These are phyloP conservation scores for Sarcophaga subvicina DNA, from an alignment of 2,888 invertebrate species.

Conservation along the genomic window DNA sequence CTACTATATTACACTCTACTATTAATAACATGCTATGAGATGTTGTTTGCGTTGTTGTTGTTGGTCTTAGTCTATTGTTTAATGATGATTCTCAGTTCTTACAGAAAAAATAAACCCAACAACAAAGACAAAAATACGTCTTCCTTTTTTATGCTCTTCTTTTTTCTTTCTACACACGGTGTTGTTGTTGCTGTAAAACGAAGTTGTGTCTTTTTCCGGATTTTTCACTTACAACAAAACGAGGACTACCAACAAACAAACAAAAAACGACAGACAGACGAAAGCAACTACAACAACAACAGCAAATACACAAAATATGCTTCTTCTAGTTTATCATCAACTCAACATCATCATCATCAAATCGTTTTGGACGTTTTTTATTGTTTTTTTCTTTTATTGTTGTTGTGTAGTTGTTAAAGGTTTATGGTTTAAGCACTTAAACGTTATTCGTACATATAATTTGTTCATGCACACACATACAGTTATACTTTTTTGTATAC, in stretches of 20 bases:
- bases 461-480: background rate
- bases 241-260: slow-evolving; percentile 51
- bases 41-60: slow-evolving; percentile 11
- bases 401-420: slow-evolving; percentile 54
- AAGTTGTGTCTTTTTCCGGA: slow-evolving; percentile 69
- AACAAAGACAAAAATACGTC: slow-evolving; percentile 44
- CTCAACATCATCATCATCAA: slow-evolving; percentile 50
- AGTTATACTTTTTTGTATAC: background rate
- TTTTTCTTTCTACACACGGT: background rate
- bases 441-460: slow-evolving; percentile 59
- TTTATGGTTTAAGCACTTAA: slow-evolving; percentile 68
- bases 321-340: background rate
- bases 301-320: slow-evolving; percentile 29
- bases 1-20: slow-evolving; percentile 54
- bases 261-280: slow-evolving; percentile 55
- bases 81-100: slow-evolving; percentile 57
- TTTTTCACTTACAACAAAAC: slow-evolving; percentile 69
- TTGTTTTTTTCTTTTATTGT: slow-evolving; percentile 28
- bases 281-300: slow-evolving; percentile 46
- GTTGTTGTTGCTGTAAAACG: slow-evolving; percentile 59
- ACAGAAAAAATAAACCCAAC: slow-evolving; percentile 31
- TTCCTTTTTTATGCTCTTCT: slow-evolving; percentile 50
- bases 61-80: slow-evolving; percentile 35
- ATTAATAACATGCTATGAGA: slow-evolving; percentile 4
- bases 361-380: slow-evolving; percentile 47